Conservation (phyloP, 2,888 invertebrate genomes). For the Cosmorhoe ocellata region DNA sequence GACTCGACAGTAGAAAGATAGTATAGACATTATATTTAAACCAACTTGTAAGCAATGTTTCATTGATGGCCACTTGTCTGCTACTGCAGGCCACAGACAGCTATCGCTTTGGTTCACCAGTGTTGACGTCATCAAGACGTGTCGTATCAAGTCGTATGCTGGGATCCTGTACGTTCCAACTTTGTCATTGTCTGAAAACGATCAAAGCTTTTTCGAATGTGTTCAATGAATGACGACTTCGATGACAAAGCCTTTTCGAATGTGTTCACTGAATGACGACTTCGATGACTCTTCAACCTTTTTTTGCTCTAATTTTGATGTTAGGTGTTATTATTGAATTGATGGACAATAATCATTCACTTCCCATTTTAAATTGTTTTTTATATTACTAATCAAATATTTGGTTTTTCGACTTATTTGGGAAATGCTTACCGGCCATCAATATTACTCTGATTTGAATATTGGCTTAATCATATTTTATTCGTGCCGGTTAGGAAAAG, state of each 20-base stretch:
- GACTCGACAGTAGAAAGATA: too few species aligned
- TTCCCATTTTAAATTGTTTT: too few species aligned
- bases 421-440: neutral
- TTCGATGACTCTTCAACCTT: neutral
- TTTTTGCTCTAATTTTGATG: too few species aligned
- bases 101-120: slow-evolving; percentile 20
- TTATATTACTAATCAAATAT: too few species aligned
- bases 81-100: slow-evolving; percentile 16
- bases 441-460: neutral
- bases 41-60: neutral
- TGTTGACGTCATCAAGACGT: slow-evolving; percentile 28
- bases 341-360: too few species aligned
- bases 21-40: neutral
- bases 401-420: too few species aligned
- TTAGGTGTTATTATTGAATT: too few species aligned
- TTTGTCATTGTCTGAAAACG: slow-evolving; percentile 6
- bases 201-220: neutral
- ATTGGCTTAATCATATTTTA: slow-evolving; percentile 7
- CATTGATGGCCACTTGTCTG: slow-evolving; percentile 14
- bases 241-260: too few species aligned
- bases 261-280: slow-evolving; percentile 1
- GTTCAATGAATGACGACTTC: neutral
- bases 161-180: slow-evolving; percentile 24
- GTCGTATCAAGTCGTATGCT: slow-evolving; percentile 10
- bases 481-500: slow-evolving; percentile 7